Conservation (phyloP, 1,140 invertebrate genomes). For the Drosophila ironensis region DNA sequence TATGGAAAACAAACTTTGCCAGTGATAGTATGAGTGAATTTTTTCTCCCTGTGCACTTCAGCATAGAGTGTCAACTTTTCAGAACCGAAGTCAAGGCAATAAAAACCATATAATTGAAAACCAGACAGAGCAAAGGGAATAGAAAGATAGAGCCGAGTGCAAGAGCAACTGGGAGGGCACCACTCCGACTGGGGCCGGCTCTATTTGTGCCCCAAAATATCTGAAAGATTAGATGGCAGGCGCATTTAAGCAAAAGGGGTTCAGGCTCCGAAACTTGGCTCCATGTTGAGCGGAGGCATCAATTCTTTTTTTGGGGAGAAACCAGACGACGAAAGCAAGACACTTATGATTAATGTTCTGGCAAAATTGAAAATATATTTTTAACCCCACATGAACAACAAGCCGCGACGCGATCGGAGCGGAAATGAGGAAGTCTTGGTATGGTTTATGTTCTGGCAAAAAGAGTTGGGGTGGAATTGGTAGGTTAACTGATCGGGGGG, state of each 20-base stretch:
- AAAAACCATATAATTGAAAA: constrained; percentile 75
- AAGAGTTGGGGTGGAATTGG: constrained; percentile 56
- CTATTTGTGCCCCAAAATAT: constrained; percentile 61
- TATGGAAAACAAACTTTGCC: too few species aligned
- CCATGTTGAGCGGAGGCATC: constrained; percentile 36
- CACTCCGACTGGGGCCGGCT: background rate
- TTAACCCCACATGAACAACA: constrained; percentile 36
- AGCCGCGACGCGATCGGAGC: constrained; percentile 21
- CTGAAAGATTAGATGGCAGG: constrained; percentile 67
- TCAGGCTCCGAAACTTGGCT: constrained; percentile 16
- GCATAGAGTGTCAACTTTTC: constrained; percentile 71
- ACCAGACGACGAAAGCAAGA: constrained; percentile 29
- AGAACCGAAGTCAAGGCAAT: constrained; percentile 71
- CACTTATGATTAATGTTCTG: constrained; percentile 76
- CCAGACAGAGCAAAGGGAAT: constrained; percentile 45
- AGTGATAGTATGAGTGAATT: background rate
- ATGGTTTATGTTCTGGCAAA: constrained; percentile 77
- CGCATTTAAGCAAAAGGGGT: constrained; percentile 1
- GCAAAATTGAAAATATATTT: constrained; percentile 76
- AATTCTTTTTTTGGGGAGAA: constrained; percentile 27
- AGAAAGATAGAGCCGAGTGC: background rate
- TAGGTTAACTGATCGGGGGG: background rate
- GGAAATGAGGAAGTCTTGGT: constrained; percentile 70
- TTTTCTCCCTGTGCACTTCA: constrained; percentile 10
- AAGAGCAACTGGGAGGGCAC: background rate